These are phyloP conservation scores for Toxonevra muliebris DNA, from an alignment of 2,888 invertebrate species.

Conservation along the genomic window DNA sequence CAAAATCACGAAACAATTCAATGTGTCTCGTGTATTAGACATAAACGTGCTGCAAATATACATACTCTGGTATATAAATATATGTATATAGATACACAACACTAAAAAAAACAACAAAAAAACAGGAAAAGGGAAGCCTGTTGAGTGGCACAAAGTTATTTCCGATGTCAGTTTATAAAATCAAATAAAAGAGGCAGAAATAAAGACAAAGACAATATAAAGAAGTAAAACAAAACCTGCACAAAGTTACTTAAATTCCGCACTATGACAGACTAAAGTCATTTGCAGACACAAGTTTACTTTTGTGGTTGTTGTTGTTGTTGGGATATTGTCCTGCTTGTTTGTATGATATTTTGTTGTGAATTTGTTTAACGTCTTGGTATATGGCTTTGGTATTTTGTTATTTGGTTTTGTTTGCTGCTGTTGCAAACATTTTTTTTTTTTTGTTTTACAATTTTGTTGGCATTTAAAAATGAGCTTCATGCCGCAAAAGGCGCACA, in stretches of 20 bases:
- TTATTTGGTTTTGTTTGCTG: not conserved
- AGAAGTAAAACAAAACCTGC: not conserved
- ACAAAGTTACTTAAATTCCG: not conserved
- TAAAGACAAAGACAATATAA: not conserved
- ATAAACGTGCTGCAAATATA: no score
- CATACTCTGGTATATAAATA: no score
- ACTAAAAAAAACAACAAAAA: slow-evolving; percentile 22
- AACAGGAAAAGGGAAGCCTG: slow-evolving; percentile 61
- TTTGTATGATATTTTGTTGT: not conserved
- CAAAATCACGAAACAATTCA: slow-evolving; percentile 26
- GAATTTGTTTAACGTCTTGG: not conserved
- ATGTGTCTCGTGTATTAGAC: not conserved
- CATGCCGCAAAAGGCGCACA: no score
- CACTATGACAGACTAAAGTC: not conserved
- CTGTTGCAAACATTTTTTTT: not conserved
- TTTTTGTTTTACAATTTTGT: no score
- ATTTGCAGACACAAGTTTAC: not conserved
- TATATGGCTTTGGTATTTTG: not conserved
- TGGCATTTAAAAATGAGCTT: no score
- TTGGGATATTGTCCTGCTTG: not conserved
- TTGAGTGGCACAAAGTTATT: slow-evolving; percentile 58
- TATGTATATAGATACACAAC: slow-evolving; percentile 26
- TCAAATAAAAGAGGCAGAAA: slow-evolving; percentile 34
- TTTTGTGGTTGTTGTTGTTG: not conserved
- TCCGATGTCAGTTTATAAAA: slow-evolving; percentile 57